Base-by-base conservation (phyloP, 2,888 invertebrate genomes). In the Lymantria dispar region DNA sequence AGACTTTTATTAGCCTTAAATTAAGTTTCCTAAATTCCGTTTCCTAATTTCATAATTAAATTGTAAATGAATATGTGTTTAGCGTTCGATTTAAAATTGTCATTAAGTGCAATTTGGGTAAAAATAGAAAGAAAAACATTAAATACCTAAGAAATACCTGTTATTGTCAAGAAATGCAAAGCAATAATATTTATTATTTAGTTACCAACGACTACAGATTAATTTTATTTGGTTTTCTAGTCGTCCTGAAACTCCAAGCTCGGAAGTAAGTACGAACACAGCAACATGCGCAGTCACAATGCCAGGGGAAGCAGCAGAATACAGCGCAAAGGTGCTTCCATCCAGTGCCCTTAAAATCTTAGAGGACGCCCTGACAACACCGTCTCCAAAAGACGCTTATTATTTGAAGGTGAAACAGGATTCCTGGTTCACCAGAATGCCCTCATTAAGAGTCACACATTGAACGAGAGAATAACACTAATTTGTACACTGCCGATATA, bases 301-400 rank as follows among this genome's bases (percentile, higher is more conserved):
- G 92, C 93, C 87, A 0, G 91, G 91, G 0, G 93, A 93, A 66
- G 93, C 94, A 42, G 93, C 93, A 0, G 94, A 94, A 64, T 94
- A 94, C 78, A 93, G 94, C 75, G 93, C 94, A 33, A 93, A 93
- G 70, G 92, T 94, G 7, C 86, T 94, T 3, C 93, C 93, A 29
- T 87, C 92, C 58, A 92, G 87, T 69, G 94, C 94, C 1, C 78
- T 94, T 58, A 92, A 92, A 65, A 88, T 93, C 14, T 86, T 94
- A 45, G 94, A 94, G 69, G 93, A 94, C 46, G 94, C 94, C 8
- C 88, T 94, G 12, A 93, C 89, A 60, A 86, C 92, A 43, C 91
- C 90, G 12, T 79, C 92, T 29, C 94, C 94, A 15, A 87, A 90
- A 60, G 93, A 94, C 71, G 78, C 87, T 31, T 92, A 92, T 72